phyloP scores from a whole-genome alignment of 2,797 vertebrate species.

The Gymnoscopelus braueri region DNA sequence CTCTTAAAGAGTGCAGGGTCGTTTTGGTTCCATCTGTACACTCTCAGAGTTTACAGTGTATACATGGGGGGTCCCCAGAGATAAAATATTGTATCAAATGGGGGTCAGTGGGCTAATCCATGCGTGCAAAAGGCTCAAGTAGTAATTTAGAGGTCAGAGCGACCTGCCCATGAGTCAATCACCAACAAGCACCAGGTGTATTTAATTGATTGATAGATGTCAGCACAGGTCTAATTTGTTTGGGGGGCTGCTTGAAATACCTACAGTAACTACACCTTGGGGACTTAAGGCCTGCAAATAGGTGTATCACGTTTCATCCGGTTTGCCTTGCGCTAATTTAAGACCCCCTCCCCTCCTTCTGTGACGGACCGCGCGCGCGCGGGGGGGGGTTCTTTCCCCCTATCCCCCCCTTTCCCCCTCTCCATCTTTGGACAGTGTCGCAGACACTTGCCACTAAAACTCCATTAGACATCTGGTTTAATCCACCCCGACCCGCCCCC shows the following conservation, averaged over 20 bases:
- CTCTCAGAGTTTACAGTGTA: too few species aligned
- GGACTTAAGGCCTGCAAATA: conserved; percentile 33
- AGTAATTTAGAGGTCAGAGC: too few species aligned
- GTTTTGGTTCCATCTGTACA: too few species aligned
- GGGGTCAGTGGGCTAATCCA: too few species aligned
- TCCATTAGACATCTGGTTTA: conserved; percentile 88
- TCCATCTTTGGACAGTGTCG: conserved; percentile 68
- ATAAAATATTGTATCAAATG: too few species aligned
- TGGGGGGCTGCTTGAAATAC: background rate
- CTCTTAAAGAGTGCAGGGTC: too few species aligned
- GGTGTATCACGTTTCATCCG: conserved; percentile 9
- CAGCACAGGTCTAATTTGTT: too few species aligned
- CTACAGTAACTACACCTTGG: conserved; percentile 30
- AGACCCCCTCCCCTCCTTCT: conserved; percentile 52
- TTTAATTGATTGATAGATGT: too few species aligned
- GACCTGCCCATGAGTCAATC: too few species aligned
- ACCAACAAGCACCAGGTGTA: too few species aligned
- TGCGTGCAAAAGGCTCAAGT: too few species aligned
- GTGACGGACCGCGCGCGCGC: conserved; percentile 16
- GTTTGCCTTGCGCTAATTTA: conserved; percentile 18
- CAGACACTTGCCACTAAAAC: conserved; percentile 87
- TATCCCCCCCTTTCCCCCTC: conserved; percentile 40
- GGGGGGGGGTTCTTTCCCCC: conserved; percentile 27
- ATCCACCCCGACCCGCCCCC: conserved; percentile 66
- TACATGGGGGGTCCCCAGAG: too few species aligned